phyloP scores from a whole-genome alignment of 1,140 invertebrate genomes.

The Drosophila burlai region DNA sequence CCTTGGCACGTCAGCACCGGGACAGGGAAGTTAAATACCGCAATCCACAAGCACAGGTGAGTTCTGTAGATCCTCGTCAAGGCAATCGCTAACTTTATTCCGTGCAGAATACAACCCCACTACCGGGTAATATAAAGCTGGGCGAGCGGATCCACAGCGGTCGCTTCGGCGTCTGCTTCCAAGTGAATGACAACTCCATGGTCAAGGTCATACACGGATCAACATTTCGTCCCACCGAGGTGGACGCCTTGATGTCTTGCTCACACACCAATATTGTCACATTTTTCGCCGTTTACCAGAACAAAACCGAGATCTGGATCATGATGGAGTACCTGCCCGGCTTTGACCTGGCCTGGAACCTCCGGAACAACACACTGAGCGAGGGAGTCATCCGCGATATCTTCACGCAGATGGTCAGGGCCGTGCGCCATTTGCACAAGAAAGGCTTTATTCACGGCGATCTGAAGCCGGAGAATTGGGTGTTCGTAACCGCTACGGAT shows the following conservation, averaged over 20 bases:
- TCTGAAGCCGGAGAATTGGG: neutral
- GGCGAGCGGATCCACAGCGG: neutral
- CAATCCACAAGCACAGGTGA: no score
- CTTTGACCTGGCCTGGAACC: neutral
- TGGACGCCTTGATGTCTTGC: neutral
- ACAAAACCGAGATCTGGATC: neutral
- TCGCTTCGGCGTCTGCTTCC: neutral
- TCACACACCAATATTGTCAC: neutral
- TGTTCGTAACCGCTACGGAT: neutral
- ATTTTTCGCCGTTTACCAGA: neutral
- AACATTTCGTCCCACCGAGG: neutral
- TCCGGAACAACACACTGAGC: neutral
- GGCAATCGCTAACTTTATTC: neutral
- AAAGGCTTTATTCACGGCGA: neutral
- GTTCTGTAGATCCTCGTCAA: no score
- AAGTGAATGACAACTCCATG: rapidly evolving
- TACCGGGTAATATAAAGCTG: neutral
- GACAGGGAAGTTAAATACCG: no score
- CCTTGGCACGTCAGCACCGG: no score
- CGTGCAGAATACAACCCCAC: no score
- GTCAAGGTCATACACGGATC: neutral
- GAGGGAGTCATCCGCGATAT: neutral
- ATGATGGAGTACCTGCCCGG: neutral
- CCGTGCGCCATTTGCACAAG: neutral
- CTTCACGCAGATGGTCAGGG: neutral